Evolutionary conservation across 2,888 invertebrate genomes (phyloP).

Genomic region (Stegophylla sp.): DNA sequence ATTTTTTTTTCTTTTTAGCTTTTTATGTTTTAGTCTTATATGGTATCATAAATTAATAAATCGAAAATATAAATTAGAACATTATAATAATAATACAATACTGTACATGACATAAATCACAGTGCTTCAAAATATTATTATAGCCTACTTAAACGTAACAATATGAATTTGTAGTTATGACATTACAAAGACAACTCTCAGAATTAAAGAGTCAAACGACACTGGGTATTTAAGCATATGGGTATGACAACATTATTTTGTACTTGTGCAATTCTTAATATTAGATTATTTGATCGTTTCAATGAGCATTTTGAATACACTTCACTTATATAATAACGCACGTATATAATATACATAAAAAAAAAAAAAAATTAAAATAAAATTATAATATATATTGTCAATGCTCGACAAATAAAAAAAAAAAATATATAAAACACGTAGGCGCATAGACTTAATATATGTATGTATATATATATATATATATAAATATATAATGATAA

Average conservation of each 20-base stretch:
- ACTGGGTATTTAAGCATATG: slow-evolving; percentile 25
- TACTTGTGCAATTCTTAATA: slow-evolving; percentile 49
- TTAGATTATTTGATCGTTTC: slow-evolving; percentile 48
- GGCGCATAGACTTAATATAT: slow-evolving; percentile 32
- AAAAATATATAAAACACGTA: slow-evolving; percentile 5
- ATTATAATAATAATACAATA: slow-evolving; percentile 3
- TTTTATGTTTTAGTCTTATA: slow-evolving; percentile 27
- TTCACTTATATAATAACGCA: neutral
- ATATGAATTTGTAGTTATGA: slow-evolving; percentile 23
- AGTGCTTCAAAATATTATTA: slow-evolving; percentile 33
- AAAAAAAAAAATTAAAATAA: slow-evolving; percentile 32
- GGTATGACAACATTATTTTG: slow-evolving; percentile 21
- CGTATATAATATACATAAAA: slow-evolving; percentile 30
- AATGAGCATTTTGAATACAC: slow-evolving; percentile 50
- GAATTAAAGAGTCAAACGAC: neutral
- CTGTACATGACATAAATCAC: slow-evolving; percentile 40
- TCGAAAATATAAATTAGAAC: slow-evolving; percentile 28
- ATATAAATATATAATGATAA: neutral
- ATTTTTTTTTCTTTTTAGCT: neutral
- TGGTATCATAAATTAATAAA: slow-evolving; percentile 46
- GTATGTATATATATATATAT: too few relatives aligned
- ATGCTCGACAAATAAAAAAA: slow-evolving; percentile 25
- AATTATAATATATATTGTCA: slow-evolving; percentile 33
- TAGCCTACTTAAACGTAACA: slow-evolving; percentile 27
- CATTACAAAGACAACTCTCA: slow-evolving; percentile 10